Percentiles rank a stretch among this genome's conserved stretches.
These are phyloP conservation scores for Tenthredo distinguenda DNA, from an alignment of 2,888 invertebrate genomes.

Conservation along the genomic window DNA sequence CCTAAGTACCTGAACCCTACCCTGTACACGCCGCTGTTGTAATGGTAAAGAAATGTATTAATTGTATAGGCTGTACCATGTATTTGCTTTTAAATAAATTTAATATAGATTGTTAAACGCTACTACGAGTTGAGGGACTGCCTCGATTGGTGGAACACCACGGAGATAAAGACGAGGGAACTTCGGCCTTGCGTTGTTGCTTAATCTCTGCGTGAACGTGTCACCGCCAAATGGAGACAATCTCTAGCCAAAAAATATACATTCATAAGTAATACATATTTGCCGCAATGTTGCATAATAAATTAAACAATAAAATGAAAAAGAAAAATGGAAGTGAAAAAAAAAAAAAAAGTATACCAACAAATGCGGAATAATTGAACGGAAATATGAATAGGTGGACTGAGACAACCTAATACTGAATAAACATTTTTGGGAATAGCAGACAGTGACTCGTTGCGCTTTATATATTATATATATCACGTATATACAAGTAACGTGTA, in stretches of 20 bases:
- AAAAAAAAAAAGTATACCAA: conserved; percentile 55
- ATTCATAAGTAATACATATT: conserved; percentile 63
- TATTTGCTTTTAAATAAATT: conserved; percentile 68
- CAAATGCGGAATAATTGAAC: conserved; percentile 54
- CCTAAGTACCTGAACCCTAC: conserved; percentile 75
- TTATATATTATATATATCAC: conserved; percentile 66
- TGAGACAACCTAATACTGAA: conserved; percentile 67
- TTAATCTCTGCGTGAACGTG: conserved; percentile 44
- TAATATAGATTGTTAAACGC: conserved; percentile 64
- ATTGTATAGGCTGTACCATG: conserved; percentile 75
- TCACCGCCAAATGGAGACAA: conserved; percentile 65
- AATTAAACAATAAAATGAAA: conserved; percentile 54
- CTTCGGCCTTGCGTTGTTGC: conserved; percentile 40
- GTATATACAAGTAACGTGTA: conserved; percentile 67
- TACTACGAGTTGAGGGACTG: conserved; percentile 59
- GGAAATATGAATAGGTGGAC: conserved; percentile 68
- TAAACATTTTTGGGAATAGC: conserved; percentile 54
- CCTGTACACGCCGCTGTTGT: conserved; percentile 69
- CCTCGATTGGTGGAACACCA: conserved; percentile 63
- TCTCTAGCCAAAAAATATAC: conserved; percentile 61
- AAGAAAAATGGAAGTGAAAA: conserved; percentile 54
- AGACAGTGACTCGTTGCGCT: conserved; percentile 72
- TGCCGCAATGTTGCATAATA: conserved; percentile 69
- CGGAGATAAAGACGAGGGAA: conserved; percentile 55
- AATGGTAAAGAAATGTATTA: conserved; percentile 61